Conservation (phyloP, 2,113 vertebrate species). For the Atherinomorus stipes region DNA sequence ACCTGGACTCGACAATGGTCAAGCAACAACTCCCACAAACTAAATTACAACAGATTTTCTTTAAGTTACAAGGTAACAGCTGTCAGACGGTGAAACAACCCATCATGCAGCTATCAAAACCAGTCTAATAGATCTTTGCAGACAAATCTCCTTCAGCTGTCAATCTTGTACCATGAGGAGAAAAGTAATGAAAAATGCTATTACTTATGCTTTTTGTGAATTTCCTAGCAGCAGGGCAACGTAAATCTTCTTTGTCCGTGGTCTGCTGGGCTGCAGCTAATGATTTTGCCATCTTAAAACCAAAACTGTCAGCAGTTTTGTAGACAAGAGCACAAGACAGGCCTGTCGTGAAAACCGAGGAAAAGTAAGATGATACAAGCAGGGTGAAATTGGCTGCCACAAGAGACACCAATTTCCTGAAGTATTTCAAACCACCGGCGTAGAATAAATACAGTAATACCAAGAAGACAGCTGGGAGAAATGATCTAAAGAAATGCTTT, state of each 20-base stretch:
- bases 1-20: slow-evolving; percentile 48
- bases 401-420: slow-evolving; percentile 46
- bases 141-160: slow-evolving; percentile 41
- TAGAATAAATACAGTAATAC: slow-evolving; percentile 43
- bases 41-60: slow-evolving; percentile 47
- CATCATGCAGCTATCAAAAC: slow-evolving; percentile 44
- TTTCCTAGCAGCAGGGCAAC: slow-evolving; percentile 7
- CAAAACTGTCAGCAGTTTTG: slow-evolving; percentile 47
- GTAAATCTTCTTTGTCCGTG: slow-evolving; percentile 17
- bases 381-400: slow-evolving; percentile 44
- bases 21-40: slow-evolving; percentile 36
- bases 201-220: slow-evolving; percentile 16
- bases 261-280: slow-evolving; percentile 36
- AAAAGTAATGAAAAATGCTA: slow-evolving; percentile 30
- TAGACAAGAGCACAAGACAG: slow-evolving; percentile 9
- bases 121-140: slow-evolving; percentile 45
- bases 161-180: slow-evolving; percentile 6
- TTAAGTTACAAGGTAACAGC: slow-evolving; percentile 47
- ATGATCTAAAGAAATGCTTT: slow-evolving; percentile 18
- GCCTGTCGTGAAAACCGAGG: slow-evolving; percentile 22
- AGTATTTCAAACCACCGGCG: slow-evolving; percentile 39
- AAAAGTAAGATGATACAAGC: slow-evolving; percentile 38
- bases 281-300: slow-evolving; percentile 26
- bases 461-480: slow-evolving; percentile 22
- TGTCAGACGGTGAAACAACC: slow-evolving; percentile 52